A percentile compares a stretch with the other conserved stretches of the same genome.
Conservation (phyloP, 1,140 invertebrate genomes). For the Popillia japonica region DNA sequence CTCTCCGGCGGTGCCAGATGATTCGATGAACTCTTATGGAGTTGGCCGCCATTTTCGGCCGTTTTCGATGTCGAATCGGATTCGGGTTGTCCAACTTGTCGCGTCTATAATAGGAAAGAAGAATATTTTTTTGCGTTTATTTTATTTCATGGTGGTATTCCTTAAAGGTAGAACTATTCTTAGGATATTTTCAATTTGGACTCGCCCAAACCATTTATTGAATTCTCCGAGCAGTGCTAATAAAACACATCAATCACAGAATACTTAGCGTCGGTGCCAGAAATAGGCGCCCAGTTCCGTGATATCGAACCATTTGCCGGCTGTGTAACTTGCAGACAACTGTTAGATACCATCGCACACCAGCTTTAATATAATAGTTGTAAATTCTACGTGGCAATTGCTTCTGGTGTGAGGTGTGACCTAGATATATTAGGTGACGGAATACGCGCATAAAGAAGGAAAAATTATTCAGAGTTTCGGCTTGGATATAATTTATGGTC, state of each 20-base stretch:
- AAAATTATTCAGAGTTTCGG: too few species aligned
- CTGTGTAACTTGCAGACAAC: neutral
- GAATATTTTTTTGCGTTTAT: too few species aligned
- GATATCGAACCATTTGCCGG: neutral
- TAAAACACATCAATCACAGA: neutral
- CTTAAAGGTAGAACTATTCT: neutral
- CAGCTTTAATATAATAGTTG: too few species aligned
- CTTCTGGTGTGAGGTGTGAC: too few species aligned
- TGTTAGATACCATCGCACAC: neutral
- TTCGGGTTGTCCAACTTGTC: conserved; percentile 45
- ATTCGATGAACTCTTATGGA: conserved; percentile 15
- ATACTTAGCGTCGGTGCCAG: neutral
- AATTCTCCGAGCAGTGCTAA: too few species aligned
- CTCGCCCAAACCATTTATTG: neutral
- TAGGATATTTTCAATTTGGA: neutral
- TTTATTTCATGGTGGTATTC: neutral
- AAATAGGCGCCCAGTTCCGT: neutral
- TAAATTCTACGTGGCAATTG: too few species aligned
- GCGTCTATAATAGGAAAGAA: conserved; percentile 44
- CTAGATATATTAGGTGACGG: too few species aligned
- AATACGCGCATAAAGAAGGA: too few species aligned
- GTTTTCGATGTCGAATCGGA: conserved; percentile 42
- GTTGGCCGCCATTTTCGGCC: conserved; percentile 44
- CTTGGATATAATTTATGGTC: too few species aligned
- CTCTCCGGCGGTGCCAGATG: neutral